Evolutionary conservation across 2,888 invertebrate genomes (phyloP), one percentile per base, ranked within the genome.

Genomic region (Andrena fulva): DNA sequence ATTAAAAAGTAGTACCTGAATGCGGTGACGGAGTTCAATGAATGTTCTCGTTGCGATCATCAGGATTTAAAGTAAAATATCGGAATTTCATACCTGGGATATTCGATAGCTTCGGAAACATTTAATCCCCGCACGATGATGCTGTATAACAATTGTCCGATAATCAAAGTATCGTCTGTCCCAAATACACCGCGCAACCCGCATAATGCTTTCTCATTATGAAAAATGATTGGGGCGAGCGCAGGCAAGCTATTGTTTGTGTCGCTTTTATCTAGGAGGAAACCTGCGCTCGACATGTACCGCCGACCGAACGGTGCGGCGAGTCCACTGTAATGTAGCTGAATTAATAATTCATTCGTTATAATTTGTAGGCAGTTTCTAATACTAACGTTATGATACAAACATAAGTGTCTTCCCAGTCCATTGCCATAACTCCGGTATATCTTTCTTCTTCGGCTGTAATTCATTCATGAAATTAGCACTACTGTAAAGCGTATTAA

Each of bases 351-450:
- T 63, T 62, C 24, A 42, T 59, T 70, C 1, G 7, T 8, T n/a
- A 33, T 8, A 33, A 68, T 31, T 12, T 33, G 50, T 10, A 35
- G 20, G 69, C 31, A n/a, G 6, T 52, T 78, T 62, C 6, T 35
- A 79, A 77, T 80, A 94, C 95, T 95, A 92, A 97, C 97, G 96
- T 96, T 84, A 96, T 95, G 74, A 96, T 94, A 10, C 96, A 96
- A 60, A 96, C 95, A 94, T 97, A 97, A 60, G 95, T 95, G 90
- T 97, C 97, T 87, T 95, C 93, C 76, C 95, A 94, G 93, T 97
- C 97, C 82, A 96, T 95, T 67, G 95, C 96, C 59, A 96, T 96
- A 50, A 97, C 94, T 80, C 96, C 96, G 6, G 96, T 95, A 73
- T 95, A 95, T 74, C 94, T 94, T 83, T 94, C 95, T 82, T 92